phyloP scores from a whole-genome alignment of 37 sponge, comb jelly and placozoan genomes.

The Cliona cf. orientalis region DNA sequence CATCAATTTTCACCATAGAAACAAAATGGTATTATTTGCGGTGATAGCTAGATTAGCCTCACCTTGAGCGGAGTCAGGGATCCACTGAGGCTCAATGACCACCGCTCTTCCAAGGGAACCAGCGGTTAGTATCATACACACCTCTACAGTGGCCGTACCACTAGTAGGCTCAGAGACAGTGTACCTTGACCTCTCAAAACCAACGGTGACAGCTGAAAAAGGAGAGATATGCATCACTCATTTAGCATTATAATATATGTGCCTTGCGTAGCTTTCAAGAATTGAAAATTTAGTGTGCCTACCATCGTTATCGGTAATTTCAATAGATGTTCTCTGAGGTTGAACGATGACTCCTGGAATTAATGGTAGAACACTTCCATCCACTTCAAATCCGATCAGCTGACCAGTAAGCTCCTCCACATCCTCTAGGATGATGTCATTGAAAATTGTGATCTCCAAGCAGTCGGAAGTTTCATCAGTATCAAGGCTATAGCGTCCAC shows the following conservation, averaged over 20 bases:
- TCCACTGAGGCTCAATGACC: background rate
- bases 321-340: background rate
- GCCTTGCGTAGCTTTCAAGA: too few relatives aligned
- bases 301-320: slow-evolving; percentile 10
- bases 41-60: background rate
- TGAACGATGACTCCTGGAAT: background rate
- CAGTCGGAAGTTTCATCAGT: background rate
- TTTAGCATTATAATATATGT: too few relatives aligned
- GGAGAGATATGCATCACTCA: background rate
- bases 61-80: background rate
- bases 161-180: background rate
- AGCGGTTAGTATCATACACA: background rate
- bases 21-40: background rate
- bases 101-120: background rate
- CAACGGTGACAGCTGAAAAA: background rate
- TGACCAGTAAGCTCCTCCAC: slow-evolving; percentile 1
- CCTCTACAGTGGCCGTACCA: background rate
- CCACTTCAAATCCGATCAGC: background rate
- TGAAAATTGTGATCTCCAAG: background rate
- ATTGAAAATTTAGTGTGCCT: too few relatives aligned
- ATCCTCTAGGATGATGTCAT: background rate
- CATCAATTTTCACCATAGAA: background rate
- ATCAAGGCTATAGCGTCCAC: background rate
- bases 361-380: background rate
- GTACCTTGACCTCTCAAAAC: background rate